Conservation (phyloP, 2,113 vertebrate species). For the Callipepla californica region DNA sequence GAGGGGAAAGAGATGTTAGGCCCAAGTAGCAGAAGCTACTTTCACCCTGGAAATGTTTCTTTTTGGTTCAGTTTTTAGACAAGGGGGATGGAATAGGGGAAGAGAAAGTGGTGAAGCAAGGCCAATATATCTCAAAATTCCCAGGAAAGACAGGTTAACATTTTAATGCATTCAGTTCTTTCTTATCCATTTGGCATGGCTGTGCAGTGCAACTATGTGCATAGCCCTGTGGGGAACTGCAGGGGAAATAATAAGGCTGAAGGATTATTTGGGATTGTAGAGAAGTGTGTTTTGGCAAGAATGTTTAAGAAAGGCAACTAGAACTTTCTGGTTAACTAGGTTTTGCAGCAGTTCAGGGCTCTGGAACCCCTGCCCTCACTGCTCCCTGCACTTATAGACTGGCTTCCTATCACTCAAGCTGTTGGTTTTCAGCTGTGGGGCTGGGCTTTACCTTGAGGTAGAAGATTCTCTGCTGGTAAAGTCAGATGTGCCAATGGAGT, state of each 20-base stretch:
- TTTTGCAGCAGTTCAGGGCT: not conserved
- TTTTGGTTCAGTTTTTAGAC: conserved; percentile 3
- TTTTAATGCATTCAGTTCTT: not conserved
- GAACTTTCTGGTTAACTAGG: not conserved
- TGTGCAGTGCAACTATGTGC: rapidly evolving
- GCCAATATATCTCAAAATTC: not conserved
- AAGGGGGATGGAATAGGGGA: not conserved
- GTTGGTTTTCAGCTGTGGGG: not conserved
- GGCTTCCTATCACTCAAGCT: not conserved
- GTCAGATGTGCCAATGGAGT: not conserved
- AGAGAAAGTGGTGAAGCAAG: not conserved
- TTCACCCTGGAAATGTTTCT: not conserved
- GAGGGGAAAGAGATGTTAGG: not conserved
- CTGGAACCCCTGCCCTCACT: not conserved
- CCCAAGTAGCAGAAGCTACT: not conserved
- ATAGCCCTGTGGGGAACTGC: not conserved
- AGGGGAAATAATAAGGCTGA: not conserved
- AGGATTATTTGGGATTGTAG: not conserved
- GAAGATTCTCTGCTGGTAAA: not conserved
- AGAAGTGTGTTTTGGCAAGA: not conserved
- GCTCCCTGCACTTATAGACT: not conserved
- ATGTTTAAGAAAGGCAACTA: not conserved
- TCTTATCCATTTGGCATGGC: not conserved
- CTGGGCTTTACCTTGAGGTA: not conserved
- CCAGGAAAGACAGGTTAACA: not conserved